A percentile compares a stretch with the other conserved stretches of the same genome.
Evolutionary conservation across 2,888 invertebrate species (phyloP).

Genomic region (Nephrotoma guestfalica): DNA sequence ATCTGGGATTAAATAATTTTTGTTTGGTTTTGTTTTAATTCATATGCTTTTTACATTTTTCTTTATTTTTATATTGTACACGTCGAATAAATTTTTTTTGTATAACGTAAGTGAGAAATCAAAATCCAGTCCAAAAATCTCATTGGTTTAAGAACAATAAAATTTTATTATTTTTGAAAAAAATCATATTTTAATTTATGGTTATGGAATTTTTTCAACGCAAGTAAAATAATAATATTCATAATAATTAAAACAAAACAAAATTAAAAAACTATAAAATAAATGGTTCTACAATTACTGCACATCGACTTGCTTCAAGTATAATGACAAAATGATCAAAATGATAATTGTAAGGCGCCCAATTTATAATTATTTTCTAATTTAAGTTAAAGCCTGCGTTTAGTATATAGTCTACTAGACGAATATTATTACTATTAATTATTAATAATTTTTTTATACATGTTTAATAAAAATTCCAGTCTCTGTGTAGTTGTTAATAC

Average conservation of each 20-base stretch:
- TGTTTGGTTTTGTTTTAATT: conserved; percentile 3
- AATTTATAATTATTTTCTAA: background rate
- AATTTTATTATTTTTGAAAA: background rate
- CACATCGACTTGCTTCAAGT: conserved; percentile 5
- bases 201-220: background rate
- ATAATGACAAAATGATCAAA: background rate
- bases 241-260: background rate
- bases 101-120: background rate
- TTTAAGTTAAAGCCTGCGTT: background rate
- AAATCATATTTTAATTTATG: background rate
- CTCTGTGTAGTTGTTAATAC: background rate
- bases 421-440: background rate
- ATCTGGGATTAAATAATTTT: conserved; percentile 15
- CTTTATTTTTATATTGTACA: background rate
- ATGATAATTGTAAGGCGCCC: background rate
- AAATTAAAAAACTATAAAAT: background rate
- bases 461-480: background rate
- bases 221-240: background rate
- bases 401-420: background rate
- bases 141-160: background rate
- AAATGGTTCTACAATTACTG: background rate
- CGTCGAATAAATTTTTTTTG: background rate
- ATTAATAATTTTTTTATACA: background rate
- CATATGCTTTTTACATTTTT: background rate
- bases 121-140: background rate